phyloP scores from a whole-genome alignment of 2,113 vertebrate genomes.

The Camarhynchus parvulus region DNA sequence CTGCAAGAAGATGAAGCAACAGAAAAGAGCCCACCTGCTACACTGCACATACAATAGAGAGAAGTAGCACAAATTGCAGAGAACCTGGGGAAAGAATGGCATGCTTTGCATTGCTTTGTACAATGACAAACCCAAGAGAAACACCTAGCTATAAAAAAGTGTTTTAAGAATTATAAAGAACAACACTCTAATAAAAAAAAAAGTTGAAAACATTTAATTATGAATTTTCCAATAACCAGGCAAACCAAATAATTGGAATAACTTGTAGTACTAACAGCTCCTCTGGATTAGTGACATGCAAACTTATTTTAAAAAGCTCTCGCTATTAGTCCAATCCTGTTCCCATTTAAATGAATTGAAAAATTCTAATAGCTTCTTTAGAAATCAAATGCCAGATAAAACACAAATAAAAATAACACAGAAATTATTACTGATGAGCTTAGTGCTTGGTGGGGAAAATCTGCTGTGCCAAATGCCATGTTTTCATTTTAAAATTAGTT shows the following conservation, averaged over 20 bases:
- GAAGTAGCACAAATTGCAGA: not conserved
- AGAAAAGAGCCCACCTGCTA: not conserved
- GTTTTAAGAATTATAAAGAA: not conserved
- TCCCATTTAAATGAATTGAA: not conserved
- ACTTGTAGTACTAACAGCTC: not conserved
- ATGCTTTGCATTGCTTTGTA: not conserved
- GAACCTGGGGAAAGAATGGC: not conserved
- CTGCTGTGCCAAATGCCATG: not conserved
- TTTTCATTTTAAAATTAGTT: not conserved
- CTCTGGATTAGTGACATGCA: not conserved
- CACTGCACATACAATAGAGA: not conserved
- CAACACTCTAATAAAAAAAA: not conserved
- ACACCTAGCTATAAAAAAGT: not conserved
- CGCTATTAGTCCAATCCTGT: not conserved
- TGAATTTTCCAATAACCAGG: not conserved
- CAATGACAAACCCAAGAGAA: not conserved
- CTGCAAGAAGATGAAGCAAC: not conserved
- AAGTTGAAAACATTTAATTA: not conserved
- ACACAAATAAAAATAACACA: not conserved
- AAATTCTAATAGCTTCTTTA: not conserved
- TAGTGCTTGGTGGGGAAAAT: not conserved
- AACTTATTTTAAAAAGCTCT: not conserved
- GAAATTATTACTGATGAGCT: not conserved
- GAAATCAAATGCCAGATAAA: not conserved
- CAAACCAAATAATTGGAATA: not conserved